Base-by-base conservation (phyloP, 2,888 invertebrate species). In the Clanis bilineata region DNA sequence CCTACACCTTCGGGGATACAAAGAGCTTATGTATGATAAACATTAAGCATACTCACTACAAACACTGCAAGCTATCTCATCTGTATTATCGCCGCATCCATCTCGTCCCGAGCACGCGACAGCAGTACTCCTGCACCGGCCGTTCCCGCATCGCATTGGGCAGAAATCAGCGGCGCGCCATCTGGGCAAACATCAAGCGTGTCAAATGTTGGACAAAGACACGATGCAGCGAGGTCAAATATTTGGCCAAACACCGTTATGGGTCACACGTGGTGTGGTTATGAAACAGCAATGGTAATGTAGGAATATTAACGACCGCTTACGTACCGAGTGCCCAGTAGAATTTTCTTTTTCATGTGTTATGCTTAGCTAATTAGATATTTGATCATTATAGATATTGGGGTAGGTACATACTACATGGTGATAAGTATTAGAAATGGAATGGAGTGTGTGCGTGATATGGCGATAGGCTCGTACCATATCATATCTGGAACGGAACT, bases 31-130 rank as follows among this genome's bases (percentile, higher is more conserved):
- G 28, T 47, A 1, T 47, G 12, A 6, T 15, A 43, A 21, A 43
- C 10, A 0, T n/a, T 21, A 6, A 38, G 12, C 1, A 15, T 72
- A 96, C 97, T 96, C 88, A 98, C 98, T 95, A 90, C 98, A 98
- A 67, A 97, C 96, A 66, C 94, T 93, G 87, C 98, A 98, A 64
- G 95, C 94, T 64, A 94, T 94, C 86, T 98, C 98, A 79, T 98
- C 98, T 45, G 96, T 96, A 70, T 96, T 96, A 92, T 98, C 98
- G 6, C 98, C 98, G 77, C 98, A 98, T 21, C 98, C 98, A 82
- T 98, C 97, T 43, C 96, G 93, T 25, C 98, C 98, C 12, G 97
- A 97, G 85, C 98, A 98, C 2, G 97, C 95, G 64, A 98, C 96
- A 0, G 98, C 97, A 61, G 96, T 96, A 56, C 97, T 97, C 60